A percentile compares a stretch with the other conserved stretches of the same genome.
phyloP scores from a whole-genome alignment of 30 jellyfish, hydroid and myxozoan genomes.

The Sanderia malayensis region DNA sequence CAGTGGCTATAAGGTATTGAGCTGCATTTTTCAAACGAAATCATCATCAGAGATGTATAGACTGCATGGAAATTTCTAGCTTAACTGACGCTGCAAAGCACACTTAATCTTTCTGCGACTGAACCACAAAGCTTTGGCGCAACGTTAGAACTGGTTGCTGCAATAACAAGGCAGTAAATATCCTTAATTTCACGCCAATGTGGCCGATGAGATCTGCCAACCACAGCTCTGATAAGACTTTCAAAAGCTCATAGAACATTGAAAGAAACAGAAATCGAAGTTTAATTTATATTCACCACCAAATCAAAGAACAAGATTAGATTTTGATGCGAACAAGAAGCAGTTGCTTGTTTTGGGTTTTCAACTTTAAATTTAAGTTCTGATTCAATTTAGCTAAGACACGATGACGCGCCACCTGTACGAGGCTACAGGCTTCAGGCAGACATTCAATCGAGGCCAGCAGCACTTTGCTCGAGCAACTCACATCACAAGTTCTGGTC shows the following conservation, averaged over 20 bases:
- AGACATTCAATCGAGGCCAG: too few relatives aligned
- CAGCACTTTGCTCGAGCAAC: too few relatives aligned
- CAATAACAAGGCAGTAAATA: neutral
- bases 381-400: neutral
- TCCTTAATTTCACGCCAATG: conserved; percentile 12
- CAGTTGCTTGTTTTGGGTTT: neutral
- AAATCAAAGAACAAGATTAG: conserved; percentile 1
- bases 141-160: conserved; percentile 1
- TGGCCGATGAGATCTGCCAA: neutral
- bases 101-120: neutral
- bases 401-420: neutral
- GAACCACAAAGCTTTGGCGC: conserved; percentile 12
- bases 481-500: too few relatives aligned
- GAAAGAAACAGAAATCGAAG: conserved; percentile 7
- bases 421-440: neutral
- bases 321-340: conserved; percentile 11
- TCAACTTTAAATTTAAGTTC: neutral
- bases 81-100: neutral
- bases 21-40: too few relatives aligned
- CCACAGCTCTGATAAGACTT: conserved; percentile 5
- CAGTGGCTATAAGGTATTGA: too few relatives aligned
- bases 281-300: conserved; percentile 1
- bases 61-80: neutral
- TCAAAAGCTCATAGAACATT: neutral
- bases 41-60: too few relatives aligned